These are phyloP conservation scores for Caenorhabditis afra DNA, from an alignment of 2,888 invertebrate genomes.

Conservation along the genomic window DNA sequence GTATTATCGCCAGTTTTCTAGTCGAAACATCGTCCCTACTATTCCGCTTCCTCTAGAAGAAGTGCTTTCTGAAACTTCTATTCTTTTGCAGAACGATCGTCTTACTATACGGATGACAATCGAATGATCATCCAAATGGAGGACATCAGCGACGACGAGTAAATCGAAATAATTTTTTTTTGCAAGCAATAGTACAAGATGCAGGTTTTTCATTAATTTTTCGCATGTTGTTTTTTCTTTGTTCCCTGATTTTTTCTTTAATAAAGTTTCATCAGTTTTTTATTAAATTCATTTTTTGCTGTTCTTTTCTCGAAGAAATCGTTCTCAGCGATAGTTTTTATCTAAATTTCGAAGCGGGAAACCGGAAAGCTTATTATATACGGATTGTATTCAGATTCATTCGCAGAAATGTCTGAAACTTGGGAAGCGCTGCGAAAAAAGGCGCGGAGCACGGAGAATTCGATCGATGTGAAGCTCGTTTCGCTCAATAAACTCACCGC, in stretches of 20 bases:
- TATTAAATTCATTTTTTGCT: slow-evolving; percentile 1
- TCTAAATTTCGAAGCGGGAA: not conserved
- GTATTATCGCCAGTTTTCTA: too few relatives aligned
- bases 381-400: too few relatives aligned
- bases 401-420: slow-evolving; percentile 43
- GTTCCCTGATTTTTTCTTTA: not conserved
- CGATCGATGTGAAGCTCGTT: slow-evolving; percentile 94
- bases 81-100: not conserved
- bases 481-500: slow-evolving; percentile 90
- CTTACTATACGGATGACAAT: too few relatives aligned
- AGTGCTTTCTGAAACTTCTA: too few relatives aligned
- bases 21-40: too few relatives aligned
- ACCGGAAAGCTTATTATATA: too few relatives aligned
- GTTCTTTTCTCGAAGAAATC: not conserved
- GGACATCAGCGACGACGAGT: slow-evolving; percentile 30
- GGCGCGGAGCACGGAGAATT: slow-evolving; percentile 94
- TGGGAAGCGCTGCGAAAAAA: slow-evolving; percentile 90
- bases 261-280: not conserved
- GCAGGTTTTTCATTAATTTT: too few relatives aligned
- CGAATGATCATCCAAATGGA: slow-evolving; percentile 3
- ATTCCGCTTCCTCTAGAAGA: too few relatives aligned
- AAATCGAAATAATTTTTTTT: too few relatives aligned
- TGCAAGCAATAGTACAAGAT: not conserved
- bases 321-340: not conserved
- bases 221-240: too few relatives aligned